phyloP scores from a whole-genome alignment of 1,140 invertebrate species.

The Periplaneta americana region DNA sequence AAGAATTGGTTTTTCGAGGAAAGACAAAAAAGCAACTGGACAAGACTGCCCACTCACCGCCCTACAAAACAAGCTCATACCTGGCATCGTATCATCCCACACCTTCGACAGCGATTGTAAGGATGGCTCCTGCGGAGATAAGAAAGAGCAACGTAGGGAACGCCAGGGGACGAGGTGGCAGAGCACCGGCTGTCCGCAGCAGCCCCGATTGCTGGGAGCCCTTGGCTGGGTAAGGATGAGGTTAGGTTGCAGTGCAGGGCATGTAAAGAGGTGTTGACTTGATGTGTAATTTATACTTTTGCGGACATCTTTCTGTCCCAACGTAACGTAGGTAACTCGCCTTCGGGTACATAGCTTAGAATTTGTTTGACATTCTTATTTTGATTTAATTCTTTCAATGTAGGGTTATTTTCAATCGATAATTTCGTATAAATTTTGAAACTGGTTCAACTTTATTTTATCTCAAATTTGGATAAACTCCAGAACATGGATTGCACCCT shows the following conservation, averaged over 20 bases:
- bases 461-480: too few species aligned
- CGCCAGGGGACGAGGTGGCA: slow-evolving; percentile 22
- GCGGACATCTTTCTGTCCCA: not conserved
- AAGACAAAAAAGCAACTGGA: slow-evolving; percentile 32
- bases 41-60: slow-evolving; percentile 26
- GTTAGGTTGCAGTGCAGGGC: too few species aligned
- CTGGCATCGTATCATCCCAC: slow-evolving; percentile 19
- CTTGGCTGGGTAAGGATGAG: slow-evolving; percentile 37
- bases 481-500: too few species aligned
- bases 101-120: slow-evolving; percentile 22
- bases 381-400: slow-evolving; percentile 21
- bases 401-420: not conserved
- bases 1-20: slow-evolving; percentile 32
- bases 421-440: too few species aligned
- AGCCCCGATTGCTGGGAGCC: slow-evolving; percentile 32
- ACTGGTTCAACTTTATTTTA: too few species aligned
- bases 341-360: not conserved
- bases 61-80: slow-evolving; percentile 24
- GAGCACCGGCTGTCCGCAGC: slow-evolving; percentile 29
- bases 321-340: not conserved
- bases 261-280: too few species aligned
- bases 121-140: slow-evolving; percentile 24
- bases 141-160: slow-evolving; percentile 22
- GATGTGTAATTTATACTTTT: too few species aligned
- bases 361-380: slow-evolving; percentile 20